phyloP scores from a whole-genome alignment of 2,113 vertebrate species.

The Amblyornis subalaris region DNA sequence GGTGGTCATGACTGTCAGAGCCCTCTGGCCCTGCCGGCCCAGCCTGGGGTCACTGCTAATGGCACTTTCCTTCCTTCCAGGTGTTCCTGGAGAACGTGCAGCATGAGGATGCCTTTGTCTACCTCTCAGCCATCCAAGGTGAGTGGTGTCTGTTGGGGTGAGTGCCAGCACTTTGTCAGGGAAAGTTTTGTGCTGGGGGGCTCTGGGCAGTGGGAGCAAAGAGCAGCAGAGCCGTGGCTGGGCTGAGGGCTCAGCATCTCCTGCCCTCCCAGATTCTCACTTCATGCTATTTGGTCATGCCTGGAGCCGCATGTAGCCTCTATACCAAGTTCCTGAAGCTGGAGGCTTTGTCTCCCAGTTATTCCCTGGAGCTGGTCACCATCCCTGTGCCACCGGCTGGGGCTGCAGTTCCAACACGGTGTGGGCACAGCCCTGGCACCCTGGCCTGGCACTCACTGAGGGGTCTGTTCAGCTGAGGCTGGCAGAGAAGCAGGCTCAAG shows the following conservation, averaged over 20 bases:
- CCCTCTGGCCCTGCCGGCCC: background rate
- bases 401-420: background rate
- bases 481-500: background rate
- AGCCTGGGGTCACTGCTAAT: background rate
- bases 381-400: accelerated
- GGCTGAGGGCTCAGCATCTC: background rate
- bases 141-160: background rate
- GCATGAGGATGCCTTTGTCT: slow-evolving; percentile 90
- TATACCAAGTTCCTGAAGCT: accelerated
- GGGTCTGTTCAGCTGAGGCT: background rate
- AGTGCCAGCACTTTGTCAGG: background rate
- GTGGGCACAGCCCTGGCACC: background rate
- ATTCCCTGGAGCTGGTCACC: background rate
- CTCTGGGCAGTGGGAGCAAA: background rate
- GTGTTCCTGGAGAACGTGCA: slow-evolving; percentile 91
- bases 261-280: accelerated
- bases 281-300: accelerated
- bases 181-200: background rate
- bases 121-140: slow-evolving; percentile 98
- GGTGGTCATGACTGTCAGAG: accelerated
- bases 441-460: accelerated
- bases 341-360: background rate
- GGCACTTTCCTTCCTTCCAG: slow-evolving; percentile 44
- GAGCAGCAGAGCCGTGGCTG: accelerated
- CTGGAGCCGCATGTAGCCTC: accelerated